These are phyloP conservation scores for Melanotaenia parkinsoni DNA, from an alignment of 2,797 vertebrate genomes.

Conservation along the genomic window DNA sequence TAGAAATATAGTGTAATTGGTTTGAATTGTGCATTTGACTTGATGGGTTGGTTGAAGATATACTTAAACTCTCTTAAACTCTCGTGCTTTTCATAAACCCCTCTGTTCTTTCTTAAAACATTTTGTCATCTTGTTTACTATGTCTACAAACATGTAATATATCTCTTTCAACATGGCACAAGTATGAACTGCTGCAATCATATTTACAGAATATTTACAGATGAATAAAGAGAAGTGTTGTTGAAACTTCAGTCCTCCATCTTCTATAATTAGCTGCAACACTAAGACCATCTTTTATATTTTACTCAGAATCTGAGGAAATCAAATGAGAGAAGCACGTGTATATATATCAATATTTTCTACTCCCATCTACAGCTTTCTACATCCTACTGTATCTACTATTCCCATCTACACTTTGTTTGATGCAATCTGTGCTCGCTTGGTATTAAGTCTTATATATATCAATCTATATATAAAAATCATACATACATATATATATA, in stretches of 20 bases:
- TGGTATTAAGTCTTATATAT: not conserved
- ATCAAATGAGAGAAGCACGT: not conserved
- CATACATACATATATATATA: no score
- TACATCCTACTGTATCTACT: no score
- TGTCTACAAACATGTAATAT: not conserved
- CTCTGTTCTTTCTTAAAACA: not conserved
- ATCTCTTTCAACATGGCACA: not conserved
- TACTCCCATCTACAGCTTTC: not conserved
- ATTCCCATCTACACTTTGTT: not conserved
- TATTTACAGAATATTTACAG: not conserved
- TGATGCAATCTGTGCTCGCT: not conserved
- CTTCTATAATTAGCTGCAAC: not conserved
- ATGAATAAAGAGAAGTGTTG: not conserved
- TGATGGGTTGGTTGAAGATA: not conserved
- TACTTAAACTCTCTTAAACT: not conserved
- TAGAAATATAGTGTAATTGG: not conserved
- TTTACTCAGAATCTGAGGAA: not conserved
- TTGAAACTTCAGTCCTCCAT: not conserved
- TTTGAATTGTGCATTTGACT: not conserved
- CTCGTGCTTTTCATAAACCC: not conserved
- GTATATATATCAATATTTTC: not conserved
- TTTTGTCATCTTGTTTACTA: not conserved
- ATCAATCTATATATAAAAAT: no score
- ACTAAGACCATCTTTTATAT: not conserved
- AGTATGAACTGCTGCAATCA: not conserved